These are phyloP conservation scores for Heterodera schachtii DNA, from an alignment of 1,140 invertebrate species.

Conservation along the genomic window DNA sequence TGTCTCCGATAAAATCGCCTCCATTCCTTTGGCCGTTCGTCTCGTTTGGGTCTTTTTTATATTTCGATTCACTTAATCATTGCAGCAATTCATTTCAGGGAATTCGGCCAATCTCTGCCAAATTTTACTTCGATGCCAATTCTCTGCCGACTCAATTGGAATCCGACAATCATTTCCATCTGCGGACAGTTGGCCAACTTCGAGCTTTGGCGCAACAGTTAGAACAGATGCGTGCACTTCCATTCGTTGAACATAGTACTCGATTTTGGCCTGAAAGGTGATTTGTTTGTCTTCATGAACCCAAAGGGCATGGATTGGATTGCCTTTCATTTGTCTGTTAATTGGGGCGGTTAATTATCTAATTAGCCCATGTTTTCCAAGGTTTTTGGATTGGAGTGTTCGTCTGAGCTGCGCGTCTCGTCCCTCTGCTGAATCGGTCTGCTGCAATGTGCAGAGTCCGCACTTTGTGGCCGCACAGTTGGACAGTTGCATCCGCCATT, in stretches of 20 bases:
- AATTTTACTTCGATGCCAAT: slow-evolving; percentile 45
- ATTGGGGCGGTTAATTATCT: no score
- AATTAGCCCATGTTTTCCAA: slow-evolving; percentile 20
- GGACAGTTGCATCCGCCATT: slow-evolving; percentile 61
- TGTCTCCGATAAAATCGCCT: slow-evolving; percentile 51
- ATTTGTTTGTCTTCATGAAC: not conserved
- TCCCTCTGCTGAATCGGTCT: slow-evolving; percentile 35
- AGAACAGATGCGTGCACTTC: slow-evolving; percentile 41
- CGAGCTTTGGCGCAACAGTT: slow-evolving; percentile 46
- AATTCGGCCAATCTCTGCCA: slow-evolving; percentile 26
- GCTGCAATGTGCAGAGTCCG: slow-evolving; percentile 53
- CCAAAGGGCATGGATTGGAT: no score
- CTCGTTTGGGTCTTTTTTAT: slow-evolving; percentile 41
- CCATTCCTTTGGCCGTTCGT: slow-evolving; percentile 50
- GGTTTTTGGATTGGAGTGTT: slow-evolving; percentile 57
- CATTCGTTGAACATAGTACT: slow-evolving; percentile 54
- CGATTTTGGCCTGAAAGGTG: slow-evolving; percentile 63
- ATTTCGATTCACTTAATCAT: not conserved
- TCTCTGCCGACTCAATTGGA: slow-evolving; percentile 24
- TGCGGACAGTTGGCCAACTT: slow-evolving; percentile 47
- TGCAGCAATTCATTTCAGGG: slow-evolving; percentile 15
- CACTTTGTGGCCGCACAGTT: slow-evolving; percentile 52
- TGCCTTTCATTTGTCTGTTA: no score
- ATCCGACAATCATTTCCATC: slow-evolving; percentile 38
- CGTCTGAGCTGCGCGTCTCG: slow-evolving; percentile 31